Base-by-base conservation (phyloP, 2,113 vertebrate species). In the Tupaia tana region DNA sequence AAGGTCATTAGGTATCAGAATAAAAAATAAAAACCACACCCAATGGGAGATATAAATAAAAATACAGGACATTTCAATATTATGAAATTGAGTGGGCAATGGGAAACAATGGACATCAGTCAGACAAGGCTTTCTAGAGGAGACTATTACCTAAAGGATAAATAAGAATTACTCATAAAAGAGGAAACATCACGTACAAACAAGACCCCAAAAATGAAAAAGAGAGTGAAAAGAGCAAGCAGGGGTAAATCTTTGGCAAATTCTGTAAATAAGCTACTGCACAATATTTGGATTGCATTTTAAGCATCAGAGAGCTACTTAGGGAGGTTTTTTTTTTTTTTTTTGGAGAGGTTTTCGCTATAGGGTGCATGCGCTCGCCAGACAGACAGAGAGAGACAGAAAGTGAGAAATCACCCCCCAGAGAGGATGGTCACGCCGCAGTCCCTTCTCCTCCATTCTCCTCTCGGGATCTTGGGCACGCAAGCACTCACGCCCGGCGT, bases 1-100 rank as follows among this genome's bases (percentile, higher is more conserved):
- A 95, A 94, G 81, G 80, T 86, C 90, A 66, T 97, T 96, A 97
- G 94, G 91, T 95, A 95, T 81, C 93, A 88, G 25, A 95, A 93
- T 93, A 88, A 93, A 81, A 97, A 95, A 87, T 69, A 97, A 98
- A 52, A 52, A 84, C 15, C 64, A 54, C 9, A 84, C 12, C 10
- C 24, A 73, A 74, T 74, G 31, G 16, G 25, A 52, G 5, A 87
- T 74, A 74, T 12, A 43, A 10, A 74, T 24, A 75, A 87, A 87
- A 63, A 18, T 63, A 27, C 19, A 43, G 64, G 58, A 87, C 74
- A 87, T 86, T 34, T 86, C n/a, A 59, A 59, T 86, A 34, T 73
- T 86, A 27, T 61, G 20, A 59, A 71, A 71, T 86, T n/a, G 24
- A 4, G 18, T 31, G 75, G 58, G 6, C 24, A 63, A n/a, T 74